A percentile compares a stretch with the other conserved stretches of the same genome.
Conservation (phyloP, 2,113 vertebrate genomes). For the Macquaria ambigua region DNA sequence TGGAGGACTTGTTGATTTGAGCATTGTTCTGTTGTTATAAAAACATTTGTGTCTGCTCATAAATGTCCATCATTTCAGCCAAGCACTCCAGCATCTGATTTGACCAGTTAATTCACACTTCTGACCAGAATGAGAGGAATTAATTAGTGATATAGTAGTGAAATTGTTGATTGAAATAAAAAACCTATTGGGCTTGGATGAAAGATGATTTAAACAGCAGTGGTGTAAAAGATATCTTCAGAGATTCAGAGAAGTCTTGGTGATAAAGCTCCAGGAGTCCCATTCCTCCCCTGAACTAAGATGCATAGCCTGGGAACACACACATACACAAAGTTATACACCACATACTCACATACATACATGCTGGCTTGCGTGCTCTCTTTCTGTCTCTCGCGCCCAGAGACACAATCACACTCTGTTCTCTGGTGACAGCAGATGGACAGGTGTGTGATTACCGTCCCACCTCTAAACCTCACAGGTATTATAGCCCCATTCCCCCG, state of each 20-base stretch:
- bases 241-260: neutral
- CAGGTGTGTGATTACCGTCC: conserved; percentile 67
- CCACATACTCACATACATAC: conserved; percentile 7
- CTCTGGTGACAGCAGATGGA: conserved; percentile 57
- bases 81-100: neutral
- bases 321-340: conserved; percentile 3
- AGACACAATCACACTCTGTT: conserved; percentile 35
- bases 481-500: conserved; percentile 38
- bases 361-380: neutral
- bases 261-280: neutral
- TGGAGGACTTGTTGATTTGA: neutral
- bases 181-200: neutral
- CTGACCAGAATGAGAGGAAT: conserved; percentile 1
- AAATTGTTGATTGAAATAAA: neutral
- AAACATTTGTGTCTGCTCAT: too few species aligned
- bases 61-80: neutral
- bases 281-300: neutral
- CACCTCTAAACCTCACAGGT: conserved; percentile 52
- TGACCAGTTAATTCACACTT: neutral
- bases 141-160: neutral
- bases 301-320: neutral
- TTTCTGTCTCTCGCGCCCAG: conserved; percentile 17
- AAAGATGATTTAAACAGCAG: conserved; percentile 13
- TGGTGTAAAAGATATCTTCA: neutral
- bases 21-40: neutral